Evolutionary conservation across 1,140 invertebrate species (phyloP), one percentile per base, ranked within the genome.

Genomic region (Ips typographus): DNA sequence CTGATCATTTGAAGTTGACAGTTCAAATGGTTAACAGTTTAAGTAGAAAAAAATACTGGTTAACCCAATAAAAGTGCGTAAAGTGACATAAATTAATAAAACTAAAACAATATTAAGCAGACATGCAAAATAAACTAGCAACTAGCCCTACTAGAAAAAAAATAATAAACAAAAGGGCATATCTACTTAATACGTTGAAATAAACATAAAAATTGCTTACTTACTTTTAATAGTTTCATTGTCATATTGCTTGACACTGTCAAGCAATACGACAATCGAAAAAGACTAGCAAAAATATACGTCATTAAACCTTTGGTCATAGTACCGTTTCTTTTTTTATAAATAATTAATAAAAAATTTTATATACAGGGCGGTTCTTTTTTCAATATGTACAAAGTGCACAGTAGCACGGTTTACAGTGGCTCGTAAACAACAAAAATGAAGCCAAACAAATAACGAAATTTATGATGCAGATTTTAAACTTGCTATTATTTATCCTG

Each of bases 401-500:
- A 22, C 22, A 22, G 7, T 49, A 71, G 75, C 71, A 74, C 78
- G 78, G 78, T 78, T 79, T 79, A 79, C 78, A 78, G 77, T 71
- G 75, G 75, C 75, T 68, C 67, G 65, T 67, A 71, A 22, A 22
- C 44, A 49, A 70, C 51, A 44, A 73, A 67, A 75, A 71, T 6
- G 44, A 74, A 72, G 76, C 71, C 69, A 74, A 70, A 49, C 44
- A 22, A 49, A 49, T 49, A 74, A 71, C 71, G 49, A 41, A 52
- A 51, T n/a, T 56, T 39, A 49, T 49, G 53, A 68, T 79, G 78
- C 78, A 79, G 78, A 79, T 79, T 77, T 75, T 77, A 70, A 78
- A 78, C 77, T 78, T 79, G 78, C 73, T 76, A 74, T 22, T 22
- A 22, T 22, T 22, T 22, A 22, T 22, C 77, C 77, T 77, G 76